A percentile compares a stretch with the other conserved stretches of the same genome.
These are phyloP conservation scores for Desmophyllum pertusum DNA, from an alignment of 92 coral and sea anemone genomes.

Conservation along the genomic window DNA sequence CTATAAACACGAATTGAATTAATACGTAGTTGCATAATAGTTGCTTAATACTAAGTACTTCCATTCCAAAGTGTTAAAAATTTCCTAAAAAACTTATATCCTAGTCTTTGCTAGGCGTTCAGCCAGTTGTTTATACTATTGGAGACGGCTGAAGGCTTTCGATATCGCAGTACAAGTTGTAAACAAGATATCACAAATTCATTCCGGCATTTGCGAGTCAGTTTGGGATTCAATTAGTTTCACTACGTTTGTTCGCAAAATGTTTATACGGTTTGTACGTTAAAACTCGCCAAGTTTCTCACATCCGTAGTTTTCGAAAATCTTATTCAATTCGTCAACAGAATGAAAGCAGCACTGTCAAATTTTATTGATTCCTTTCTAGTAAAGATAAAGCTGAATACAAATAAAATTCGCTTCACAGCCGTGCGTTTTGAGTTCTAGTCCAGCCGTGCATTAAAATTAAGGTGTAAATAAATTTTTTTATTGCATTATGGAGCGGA, in stretches of 20 bases:
- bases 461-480: not conserved
- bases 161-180: not conserved
- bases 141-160: not conserved
- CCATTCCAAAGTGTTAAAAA: not conserved
- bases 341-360: not conserved
- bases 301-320: not conserved
- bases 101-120: not conserved
- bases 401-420: not conserved
- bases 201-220: not conserved
- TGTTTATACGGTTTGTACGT: not conserved
- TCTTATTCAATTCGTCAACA: not conserved
- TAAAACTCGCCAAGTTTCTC: not conserved
- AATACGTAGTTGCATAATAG: not conserved
- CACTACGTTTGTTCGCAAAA: not conserved
- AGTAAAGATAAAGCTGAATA: no score
- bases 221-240: not conserved
- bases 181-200: not conserved
- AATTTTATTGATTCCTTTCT: not conserved
- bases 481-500: not conserved
- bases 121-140: not conserved
- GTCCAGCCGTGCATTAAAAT: not conserved
- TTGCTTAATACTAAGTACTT: no score
- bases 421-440: not conserved
- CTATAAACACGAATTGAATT: no score
- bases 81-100: not conserved